phyloP scores from a whole-genome alignment of 2,888 invertebrate species.

The Parapristionchus giblindavisi region DNA sequence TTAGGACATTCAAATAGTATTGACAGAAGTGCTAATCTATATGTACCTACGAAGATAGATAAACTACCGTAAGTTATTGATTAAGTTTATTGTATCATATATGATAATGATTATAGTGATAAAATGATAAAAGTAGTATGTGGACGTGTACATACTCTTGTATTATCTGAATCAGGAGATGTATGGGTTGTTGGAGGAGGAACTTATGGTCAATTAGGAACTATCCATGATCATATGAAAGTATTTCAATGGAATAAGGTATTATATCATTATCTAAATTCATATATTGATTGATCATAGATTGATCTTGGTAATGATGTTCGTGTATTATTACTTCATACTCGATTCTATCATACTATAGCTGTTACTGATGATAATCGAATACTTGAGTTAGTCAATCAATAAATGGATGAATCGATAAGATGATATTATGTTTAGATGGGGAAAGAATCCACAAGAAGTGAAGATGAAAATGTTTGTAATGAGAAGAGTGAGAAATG shows the following conservation, averaged over 20 bases:
- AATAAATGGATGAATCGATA: background rate
- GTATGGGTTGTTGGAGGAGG: conserved; percentile 48
- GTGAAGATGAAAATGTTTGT: conserved; percentile 59
- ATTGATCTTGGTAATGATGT: conserved; percentile 14
- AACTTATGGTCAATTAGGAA: conserved; percentile 55
- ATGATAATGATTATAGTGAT: background rate
- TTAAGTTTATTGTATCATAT: background rate
- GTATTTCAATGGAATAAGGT: conserved; percentile 36
- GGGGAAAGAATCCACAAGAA: conserved; percentile 65
- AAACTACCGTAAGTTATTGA: conserved; percentile 24
- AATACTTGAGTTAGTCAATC: conserved; percentile 44
- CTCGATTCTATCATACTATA: conserved; percentile 61
- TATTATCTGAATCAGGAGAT: conserved; percentile 46
- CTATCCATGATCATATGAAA: conserved; percentile 51
- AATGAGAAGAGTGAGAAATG: conserved; percentile 48
- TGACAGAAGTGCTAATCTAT: conserved; percentile 41
- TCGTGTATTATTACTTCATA: background rate
- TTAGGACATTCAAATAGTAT: conserved; percentile 48
- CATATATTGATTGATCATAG: background rate
- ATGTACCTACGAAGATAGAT: conserved; percentile 2
- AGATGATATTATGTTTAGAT: conserved; percentile 35
- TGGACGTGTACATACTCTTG: conserved; percentile 54
- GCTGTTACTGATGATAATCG: conserved; percentile 53
- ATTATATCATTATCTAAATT: background rate
- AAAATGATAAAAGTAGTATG: conserved; percentile 39